These are phyloP conservation scores for Bostrychus sinensis DNA, from an alignment of 2,113 vertebrate genomes.

Conservation along the genomic window DNA sequence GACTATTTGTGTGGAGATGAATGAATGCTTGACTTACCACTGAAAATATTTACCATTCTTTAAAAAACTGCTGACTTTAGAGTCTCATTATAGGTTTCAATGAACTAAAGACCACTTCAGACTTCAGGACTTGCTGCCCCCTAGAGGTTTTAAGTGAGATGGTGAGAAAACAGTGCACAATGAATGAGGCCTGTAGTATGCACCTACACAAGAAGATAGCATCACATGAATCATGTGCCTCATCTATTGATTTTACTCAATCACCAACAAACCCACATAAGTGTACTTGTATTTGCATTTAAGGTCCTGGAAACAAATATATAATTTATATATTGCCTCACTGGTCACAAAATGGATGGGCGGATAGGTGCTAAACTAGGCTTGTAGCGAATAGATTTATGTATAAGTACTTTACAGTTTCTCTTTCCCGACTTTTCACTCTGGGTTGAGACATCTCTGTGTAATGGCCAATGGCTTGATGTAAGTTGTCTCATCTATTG, in stretches of 20 bases:
- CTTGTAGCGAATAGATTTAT: too few relatives aligned
- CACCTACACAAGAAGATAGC: neutral
- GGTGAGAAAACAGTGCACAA: slow-evolving; percentile 8
- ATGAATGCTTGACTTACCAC: neutral
- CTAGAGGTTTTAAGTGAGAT: slow-evolving; percentile 18
- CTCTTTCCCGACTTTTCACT: too few relatives aligned
- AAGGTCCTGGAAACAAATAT: neutral
- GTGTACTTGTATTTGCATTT: too few relatives aligned
- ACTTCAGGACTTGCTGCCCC: slow-evolving; percentile 24
- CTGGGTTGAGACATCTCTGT: too few relatives aligned
- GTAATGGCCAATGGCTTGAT: too few relatives aligned
- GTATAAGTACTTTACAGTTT: too few relatives aligned
- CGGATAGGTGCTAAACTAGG: too few relatives aligned
- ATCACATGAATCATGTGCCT: slow-evolving; percentile 2
- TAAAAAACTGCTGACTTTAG: neutral
- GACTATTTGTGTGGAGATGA: neutral
- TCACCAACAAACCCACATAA: slow-evolving; percentile 5
- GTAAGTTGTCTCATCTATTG: too few relatives aligned
- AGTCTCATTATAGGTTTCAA: neutral
- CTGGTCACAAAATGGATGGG: too few relatives aligned
- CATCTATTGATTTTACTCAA: neutral
- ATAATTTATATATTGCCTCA: too few relatives aligned
- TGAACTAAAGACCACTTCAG: slow-evolving; percentile 7
- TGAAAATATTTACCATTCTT: neutral
- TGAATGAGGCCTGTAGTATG: too few relatives aligned